Base-by-base conservation (phyloP, 2,113 vertebrate genomes). In the Lagenorhynchus albirostris region DNA sequence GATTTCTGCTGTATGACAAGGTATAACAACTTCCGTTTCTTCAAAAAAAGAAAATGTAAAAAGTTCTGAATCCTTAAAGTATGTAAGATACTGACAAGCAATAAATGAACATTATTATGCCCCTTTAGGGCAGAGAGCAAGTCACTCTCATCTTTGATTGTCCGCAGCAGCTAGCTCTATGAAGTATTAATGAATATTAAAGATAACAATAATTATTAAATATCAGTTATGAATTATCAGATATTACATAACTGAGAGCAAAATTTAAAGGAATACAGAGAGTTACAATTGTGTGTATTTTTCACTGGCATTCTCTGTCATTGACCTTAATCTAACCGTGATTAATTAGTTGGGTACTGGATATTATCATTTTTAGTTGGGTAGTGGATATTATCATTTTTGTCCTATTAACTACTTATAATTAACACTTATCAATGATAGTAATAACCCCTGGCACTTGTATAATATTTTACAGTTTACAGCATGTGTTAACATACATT, bases 321-420 rank as follows among this genome's bases (percentile, higher is more conserved):
- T 38, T 47, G 41, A 18, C n/a, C n/a, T 97, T 88, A n/a, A 31
- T 58, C 63, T 83, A 67, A 94, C 23, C 18, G 5, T 53, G 53
- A 53, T 53, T 53, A 53, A 53, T 53, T 53, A 62, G 23, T 62
- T 62, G 60, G 23, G 21, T 62, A 23, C 0, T 62, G 23, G 60
- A 62, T 62, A 62, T 62, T 25, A 62, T 60, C 58, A 60, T 60
- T 60, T 50, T 50, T 81, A 77, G 18, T 53, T 77, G 47, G 74
- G 29, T 77, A 12, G 31, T 53, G 31, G 74, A n/a, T 77, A 53
- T 53, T 33, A 77, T 79, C 17, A 50, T 50, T 77, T 96, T 94
- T 86, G 74, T 97, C 85, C 87, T 4, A 53, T 68, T 76, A 89
- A 91, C 58, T 89, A 85, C 33, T 79, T 84, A 50, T 71, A 92